Conservation (phyloP, 2,888 invertebrate species). For the Cotesia congregata region DNA sequence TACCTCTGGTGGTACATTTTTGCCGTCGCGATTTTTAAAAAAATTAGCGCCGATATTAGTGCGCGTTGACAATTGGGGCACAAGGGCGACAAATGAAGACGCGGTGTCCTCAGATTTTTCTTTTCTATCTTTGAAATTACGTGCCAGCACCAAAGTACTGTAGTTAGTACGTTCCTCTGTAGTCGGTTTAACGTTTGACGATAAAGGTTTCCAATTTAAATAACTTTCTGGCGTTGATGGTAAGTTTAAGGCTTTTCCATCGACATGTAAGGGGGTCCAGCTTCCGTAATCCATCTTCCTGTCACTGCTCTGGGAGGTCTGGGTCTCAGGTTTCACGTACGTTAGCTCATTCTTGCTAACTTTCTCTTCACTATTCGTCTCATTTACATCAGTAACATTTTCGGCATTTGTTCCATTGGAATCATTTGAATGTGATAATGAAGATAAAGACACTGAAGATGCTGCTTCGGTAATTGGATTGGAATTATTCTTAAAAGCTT, state of each 20-base stretch:
- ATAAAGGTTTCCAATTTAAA: conserved; percentile 72
- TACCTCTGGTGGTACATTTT: conserved; percentile 79
- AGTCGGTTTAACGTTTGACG: conserved; percentile 56
- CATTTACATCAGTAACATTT: conserved; percentile 33
- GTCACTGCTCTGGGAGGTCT: conserved; percentile 36
- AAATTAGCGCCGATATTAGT: conserved; percentile 65
- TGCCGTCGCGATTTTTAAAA: conserved; percentile 70
- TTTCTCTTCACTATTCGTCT: conserved; percentile 44
- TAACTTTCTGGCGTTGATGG: conserved; percentile 53
- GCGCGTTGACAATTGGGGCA: conserved; percentile 54
- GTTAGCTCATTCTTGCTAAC: conserved; percentile 32
- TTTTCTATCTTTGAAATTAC: conserved; percentile 43
- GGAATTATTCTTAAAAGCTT: background rate
- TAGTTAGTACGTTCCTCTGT: conserved; percentile 27
- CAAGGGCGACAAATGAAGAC: conserved; percentile 54
- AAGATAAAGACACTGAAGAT: background rate
- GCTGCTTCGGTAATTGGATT: conserved; percentile 21
- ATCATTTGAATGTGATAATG: conserved; percentile 19
- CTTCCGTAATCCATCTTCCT: conserved; percentile 56
- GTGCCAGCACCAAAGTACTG: conserved; percentile 46
- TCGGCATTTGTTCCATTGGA: conserved; percentile 30
- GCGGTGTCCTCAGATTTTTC: conserved; percentile 42
- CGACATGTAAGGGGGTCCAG: conserved; percentile 60
- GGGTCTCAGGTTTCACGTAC: conserved; percentile 20
- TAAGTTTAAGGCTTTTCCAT: conserved; percentile 51